Evolutionary conservation across 2,888 invertebrate species (phyloP).

Genomic region (Hipparchia sbordonii): DNA sequence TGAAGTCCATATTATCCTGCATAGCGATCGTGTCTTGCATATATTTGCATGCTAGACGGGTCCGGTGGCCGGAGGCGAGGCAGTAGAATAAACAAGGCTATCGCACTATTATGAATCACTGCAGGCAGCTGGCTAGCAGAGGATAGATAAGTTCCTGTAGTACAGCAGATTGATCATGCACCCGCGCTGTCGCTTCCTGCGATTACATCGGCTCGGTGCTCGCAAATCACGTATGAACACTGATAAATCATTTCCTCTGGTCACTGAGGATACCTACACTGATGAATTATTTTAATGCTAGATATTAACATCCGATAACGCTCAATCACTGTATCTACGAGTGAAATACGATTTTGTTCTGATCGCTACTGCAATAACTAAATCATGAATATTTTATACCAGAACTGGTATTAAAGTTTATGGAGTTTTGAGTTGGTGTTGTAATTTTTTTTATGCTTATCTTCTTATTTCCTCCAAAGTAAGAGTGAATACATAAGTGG

Average conservation of each 20-base stretch:
- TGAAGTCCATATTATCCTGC: constrained; percentile 22
- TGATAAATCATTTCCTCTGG: constrained; percentile 76
- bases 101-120: constrained; percentile 67
- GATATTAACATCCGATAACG: constrained; percentile 36
- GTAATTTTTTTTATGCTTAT: neutral
- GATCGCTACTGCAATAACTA: neutral
- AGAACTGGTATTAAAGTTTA: too few species aligned
- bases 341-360: neutral
- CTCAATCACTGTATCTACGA: neutral
- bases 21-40: constrained; percentile 30
- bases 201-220: constrained; percentile 69
- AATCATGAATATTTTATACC: neutral
- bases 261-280: constrained; percentile 45
- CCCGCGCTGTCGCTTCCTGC: constrained; percentile 70
- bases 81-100: constrained; percentile 59
- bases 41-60: constrained; percentile 44
- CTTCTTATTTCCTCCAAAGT: too few species aligned
- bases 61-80: constrained; percentile 50
- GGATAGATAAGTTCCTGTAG: constrained; percentile 74
- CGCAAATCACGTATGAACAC: constrained; percentile 71
- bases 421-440: neutral
- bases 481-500: too few species aligned
- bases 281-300: constrained; percentile 49
- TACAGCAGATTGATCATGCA: constrained; percentile 60
- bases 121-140: constrained; percentile 58